Evolutionary conservation across 2,888 invertebrate genomes (phyloP).

Genomic region (Drosophila vallismaia): DNA sequence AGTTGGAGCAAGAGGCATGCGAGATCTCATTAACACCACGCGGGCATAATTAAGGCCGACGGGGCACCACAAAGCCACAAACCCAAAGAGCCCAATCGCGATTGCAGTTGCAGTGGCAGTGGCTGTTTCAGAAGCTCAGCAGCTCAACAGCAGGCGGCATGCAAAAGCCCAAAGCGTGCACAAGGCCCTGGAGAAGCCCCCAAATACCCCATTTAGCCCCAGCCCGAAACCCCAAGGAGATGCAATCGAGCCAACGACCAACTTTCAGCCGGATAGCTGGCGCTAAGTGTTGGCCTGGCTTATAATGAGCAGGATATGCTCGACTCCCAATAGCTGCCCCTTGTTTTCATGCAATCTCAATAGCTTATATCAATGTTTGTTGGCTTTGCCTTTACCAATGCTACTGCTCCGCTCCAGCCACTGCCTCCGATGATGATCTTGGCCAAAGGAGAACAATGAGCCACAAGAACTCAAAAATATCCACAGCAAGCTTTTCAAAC

Average conservation of each 20-base stretch:
- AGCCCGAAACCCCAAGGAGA: slow-evolving; percentile 41
- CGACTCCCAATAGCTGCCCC: slow-evolving; percentile 48
- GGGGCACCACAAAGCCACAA: slow-evolving; percentile 47
- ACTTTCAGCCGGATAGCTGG: slow-evolving; percentile 48
- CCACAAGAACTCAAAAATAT: slow-evolving; percentile 9
- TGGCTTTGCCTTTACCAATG: slow-evolving; percentile 3
- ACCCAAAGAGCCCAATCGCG: slow-evolving; percentile 78
- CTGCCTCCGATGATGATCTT: slow-evolving; percentile 12
- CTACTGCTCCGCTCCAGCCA: not conserved
- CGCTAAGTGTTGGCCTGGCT: slow-evolving; percentile 70
- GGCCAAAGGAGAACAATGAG: slow-evolving; percentile 29
- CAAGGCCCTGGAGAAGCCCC: slow-evolving; percentile 34
- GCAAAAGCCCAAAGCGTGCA: slow-evolving; percentile 43
- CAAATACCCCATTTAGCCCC: not conserved
- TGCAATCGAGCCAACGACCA: slow-evolving; percentile 68
- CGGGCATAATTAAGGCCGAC: slow-evolving; percentile 82
- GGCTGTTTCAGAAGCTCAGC: not conserved
- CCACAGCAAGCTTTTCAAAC: slow-evolving; percentile 31
- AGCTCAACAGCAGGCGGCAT: slow-evolving; percentile 36
- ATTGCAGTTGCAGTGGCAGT: slow-evolving; percentile 55
- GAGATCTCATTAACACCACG: slow-evolving; percentile 83
- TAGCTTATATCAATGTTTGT: slow-evolving; percentile 49
- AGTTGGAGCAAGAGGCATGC: slow-evolving; percentile 53
- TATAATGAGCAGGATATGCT: slow-evolving; percentile 64
- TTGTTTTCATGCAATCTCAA: slow-evolving; percentile 69